These are phyloP conservation scores for Himalopsyche tibetana DNA, from an alignment of 2,888 invertebrate genomes.

Conservation along the genomic window DNA sequence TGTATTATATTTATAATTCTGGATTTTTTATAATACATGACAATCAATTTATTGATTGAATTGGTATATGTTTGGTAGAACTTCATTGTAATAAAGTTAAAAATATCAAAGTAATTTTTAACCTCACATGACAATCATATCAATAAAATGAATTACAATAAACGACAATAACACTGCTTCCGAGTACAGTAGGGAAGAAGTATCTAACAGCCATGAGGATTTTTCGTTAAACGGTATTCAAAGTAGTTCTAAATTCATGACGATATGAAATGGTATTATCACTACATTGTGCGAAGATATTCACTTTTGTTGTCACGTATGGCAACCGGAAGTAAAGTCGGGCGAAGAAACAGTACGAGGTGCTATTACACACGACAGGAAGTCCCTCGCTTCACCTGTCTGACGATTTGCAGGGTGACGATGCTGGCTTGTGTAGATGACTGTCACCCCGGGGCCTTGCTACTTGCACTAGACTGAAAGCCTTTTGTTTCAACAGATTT, in stretches of 20 bases:
- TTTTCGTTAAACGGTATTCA: not conserved
- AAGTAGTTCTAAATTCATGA: too few relatives aligned
- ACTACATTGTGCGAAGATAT: not conserved
- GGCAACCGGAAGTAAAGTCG: constrained; percentile 9
- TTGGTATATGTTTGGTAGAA: too few relatives aligned
- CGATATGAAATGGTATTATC: not conserved
- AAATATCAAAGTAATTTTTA: too few relatives aligned
- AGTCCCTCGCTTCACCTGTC: constrained; percentile 57
- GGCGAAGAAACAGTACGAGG: constrained; percentile 35
- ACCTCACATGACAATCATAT: too few relatives aligned
- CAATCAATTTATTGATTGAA: too few relatives aligned
- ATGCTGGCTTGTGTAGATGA: not conserved
- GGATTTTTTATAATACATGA: too few relatives aligned
- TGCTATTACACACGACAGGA: constrained; percentile 45
- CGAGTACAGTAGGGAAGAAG: too few relatives aligned
- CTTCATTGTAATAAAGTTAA: too few relatives aligned
- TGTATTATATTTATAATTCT: too few relatives aligned
- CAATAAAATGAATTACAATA: too few relatives aligned
- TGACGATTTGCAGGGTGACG: not conserved
- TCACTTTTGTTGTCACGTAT: not conserved
- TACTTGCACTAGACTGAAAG: not conserved
- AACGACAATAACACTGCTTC: too few relatives aligned
- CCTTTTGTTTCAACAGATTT: constrained; percentile 25
- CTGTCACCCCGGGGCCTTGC: not conserved
- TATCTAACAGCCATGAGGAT: too few relatives aligned